These are phyloP conservation scores for Brachyptera putata DNA, from an alignment of 2,888 invertebrate genomes.

Conservation along the genomic window DNA sequence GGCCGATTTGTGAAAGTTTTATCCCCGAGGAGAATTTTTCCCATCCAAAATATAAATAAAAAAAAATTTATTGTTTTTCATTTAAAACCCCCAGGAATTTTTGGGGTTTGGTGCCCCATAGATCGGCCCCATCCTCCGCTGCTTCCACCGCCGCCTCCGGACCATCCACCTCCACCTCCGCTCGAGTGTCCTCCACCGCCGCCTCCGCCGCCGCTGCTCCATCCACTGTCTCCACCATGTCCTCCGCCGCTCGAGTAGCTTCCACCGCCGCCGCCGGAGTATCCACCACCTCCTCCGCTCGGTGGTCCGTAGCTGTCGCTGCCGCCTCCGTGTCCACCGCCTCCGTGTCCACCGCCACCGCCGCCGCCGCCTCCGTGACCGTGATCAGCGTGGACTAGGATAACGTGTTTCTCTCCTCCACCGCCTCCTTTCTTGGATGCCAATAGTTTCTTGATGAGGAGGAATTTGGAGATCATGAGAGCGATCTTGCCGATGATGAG, in stretches of 20 bases:
- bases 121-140: constrained; percentile 48
- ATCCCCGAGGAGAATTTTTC: too few relatives aligned
- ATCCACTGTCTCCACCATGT: constrained; percentile 37
- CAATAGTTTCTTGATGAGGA: constrained; percentile 36
- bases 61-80: too few relatives aligned
- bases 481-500: constrained; percentile 38
- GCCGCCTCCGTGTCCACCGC: constrained; percentile 31
- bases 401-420: constrained; percentile 37
- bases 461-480: constrained; percentile 36
- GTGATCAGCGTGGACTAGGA: constrained; percentile 35
- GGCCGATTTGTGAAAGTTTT: too few relatives aligned
- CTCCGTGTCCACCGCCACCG: constrained; percentile 28
- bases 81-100: too few relatives aligned
- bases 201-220: constrained; percentile 35
- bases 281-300: constrained; percentile 27
- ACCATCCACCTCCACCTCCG: constrained; percentile 43
- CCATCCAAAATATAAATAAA: too few relatives aligned
- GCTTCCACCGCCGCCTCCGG: constrained; percentile 40
- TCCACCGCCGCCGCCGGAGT: constrained; percentile 30
- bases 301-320: constrained; percentile 27
- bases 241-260: constrained; percentile 36
- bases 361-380: constrained; percentile 35
- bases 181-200: constrained; percentile 44
- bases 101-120: constrained; percentile 18
- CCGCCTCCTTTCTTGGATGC: constrained; percentile 32